Evolutionary conservation across 2,113 vertebrate genomes (phyloP), one percentile per base, ranked within the genome.

Genomic region (Ramphastos sulfuratus): DNA sequence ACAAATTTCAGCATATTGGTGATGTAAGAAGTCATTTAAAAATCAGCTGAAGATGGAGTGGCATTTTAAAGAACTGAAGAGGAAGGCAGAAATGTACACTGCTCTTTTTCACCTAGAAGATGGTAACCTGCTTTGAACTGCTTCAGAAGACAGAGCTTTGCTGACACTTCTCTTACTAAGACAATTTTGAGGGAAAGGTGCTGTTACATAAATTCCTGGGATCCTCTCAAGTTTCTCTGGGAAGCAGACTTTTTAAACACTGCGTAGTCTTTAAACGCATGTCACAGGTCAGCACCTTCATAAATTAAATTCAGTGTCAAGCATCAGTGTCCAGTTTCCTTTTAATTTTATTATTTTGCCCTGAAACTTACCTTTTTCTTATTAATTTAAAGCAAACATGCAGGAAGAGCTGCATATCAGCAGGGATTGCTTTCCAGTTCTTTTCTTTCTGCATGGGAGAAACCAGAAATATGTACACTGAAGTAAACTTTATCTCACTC

Each of bases 251-350:
- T 87, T 85, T 81, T 60, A 87, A 95, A 73, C 44, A 67, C 70
- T 89, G 44, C 4, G 0, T 81, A 81, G 46, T 48, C 65, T 81
- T 91, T 90, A 87, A 85, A 90, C 58, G 87, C 50, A 80, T 77
- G 55, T 90, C 92, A 58, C 25, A 87, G 87, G 92, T 88, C 93
- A 96, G 61, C 65, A 76, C 82, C 80, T 95, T 70, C 82, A 39
- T 93, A 95, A 95, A 95, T 95, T 92, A 85, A 95, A 93, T 93
- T 95, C 52, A 80, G 19, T 61, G 37, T 73, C 61, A 85, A 85
- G 76, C 72, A 85, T 80, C n/a, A 61, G 87, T 59, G 52, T 92
- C 50, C n/a, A 58, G 28, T 93, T 95, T 94, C 85, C 72, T 87
- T 84, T 82, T 58, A 50, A 64, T 42, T 85, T 84, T 83, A 85